Conservation (phyloP, 2,888 invertebrate genomes). For the Ectropis crepuscularia region DNA sequence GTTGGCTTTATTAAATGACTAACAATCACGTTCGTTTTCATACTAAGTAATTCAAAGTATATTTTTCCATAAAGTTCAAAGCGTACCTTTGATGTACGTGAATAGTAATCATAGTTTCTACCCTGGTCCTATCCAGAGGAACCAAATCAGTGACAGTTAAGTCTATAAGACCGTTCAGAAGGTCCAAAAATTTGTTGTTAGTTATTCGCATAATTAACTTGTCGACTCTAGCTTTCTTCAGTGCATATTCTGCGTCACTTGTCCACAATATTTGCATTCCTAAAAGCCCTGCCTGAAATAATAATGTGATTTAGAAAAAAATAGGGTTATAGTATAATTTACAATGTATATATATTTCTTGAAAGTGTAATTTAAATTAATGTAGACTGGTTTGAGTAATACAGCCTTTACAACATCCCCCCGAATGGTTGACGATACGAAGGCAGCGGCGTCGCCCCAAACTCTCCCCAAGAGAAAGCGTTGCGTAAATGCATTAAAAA, state of each 20-base stretch:
- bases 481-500: too few species aligned
- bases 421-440: too few species aligned
- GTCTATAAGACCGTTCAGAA: conserved; percentile 92
- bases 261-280: conserved; percentile 95
- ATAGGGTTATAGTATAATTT: too few species aligned
- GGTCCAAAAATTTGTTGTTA: conserved; percentile 91
- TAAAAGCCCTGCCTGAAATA: conserved; percentile 89
- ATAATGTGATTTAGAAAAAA: too few species aligned
- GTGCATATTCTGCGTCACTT: conserved; percentile 91
- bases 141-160: conserved; percentile 92
- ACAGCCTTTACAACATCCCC: too few species aligned
- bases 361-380: too few species aligned
- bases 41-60: too few species aligned
- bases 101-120: conserved; percentile 95
- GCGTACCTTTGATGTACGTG: conserved; percentile 93
- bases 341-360: background rate
- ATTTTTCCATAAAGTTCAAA: background rate
- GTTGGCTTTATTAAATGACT: too few species aligned
- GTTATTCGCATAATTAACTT: conserved; percentile 91
- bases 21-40: too few species aligned
- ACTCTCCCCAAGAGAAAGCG: too few species aligned
- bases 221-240: conserved; percentile 88
- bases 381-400: too few species aligned
- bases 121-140: conserved; percentile 90
- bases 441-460: too few species aligned